Evolutionary conservation across 2,113 vertebrate species (phyloP).

Genomic region (Albula goreensis): DNA sequence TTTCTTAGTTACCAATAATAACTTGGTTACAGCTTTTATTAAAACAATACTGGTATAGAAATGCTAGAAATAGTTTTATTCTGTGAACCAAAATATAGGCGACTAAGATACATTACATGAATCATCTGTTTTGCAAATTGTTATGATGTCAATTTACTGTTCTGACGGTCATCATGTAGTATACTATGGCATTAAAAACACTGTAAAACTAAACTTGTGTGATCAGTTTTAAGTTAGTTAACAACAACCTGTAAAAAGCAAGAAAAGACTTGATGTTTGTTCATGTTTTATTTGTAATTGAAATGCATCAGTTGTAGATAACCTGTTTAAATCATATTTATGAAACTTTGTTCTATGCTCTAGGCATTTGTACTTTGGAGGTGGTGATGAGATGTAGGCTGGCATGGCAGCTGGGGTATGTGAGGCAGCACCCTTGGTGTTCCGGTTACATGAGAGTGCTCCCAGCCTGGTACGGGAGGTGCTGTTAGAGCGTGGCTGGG

Average conservation of each 20-base stretch:
- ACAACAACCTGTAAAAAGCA: not conserved
- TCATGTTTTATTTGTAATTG: not conserved
- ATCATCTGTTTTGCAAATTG: no score
- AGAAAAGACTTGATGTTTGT: not conserved
- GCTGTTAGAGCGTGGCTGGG: constrained; percentile 76
- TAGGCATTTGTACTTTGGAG: not conserved
- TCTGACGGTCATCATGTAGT: no score
- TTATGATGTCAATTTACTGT: no score
- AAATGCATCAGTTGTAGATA: no score
- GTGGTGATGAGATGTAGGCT: not conserved
- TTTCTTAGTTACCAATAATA: not conserved
- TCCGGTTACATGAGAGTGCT: constrained; percentile 63
- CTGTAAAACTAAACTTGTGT: not conserved
- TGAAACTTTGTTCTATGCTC: not conserved
- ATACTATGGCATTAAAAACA: no score
- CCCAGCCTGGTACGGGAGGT: constrained; percentile 72
- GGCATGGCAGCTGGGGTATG: constrained; percentile 23
- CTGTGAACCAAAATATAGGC: no score
- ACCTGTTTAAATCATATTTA: no score
- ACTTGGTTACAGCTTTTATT: not conserved
- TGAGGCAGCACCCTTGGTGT: constrained; percentile 56
- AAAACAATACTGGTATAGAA: not conserved
- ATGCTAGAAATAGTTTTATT: not conserved
- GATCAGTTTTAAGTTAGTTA: not conserved
- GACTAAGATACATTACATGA: no score